phyloP scores from a whole-genome alignment of 2,888 invertebrate genomes.

The Smittia sp. region DNA sequence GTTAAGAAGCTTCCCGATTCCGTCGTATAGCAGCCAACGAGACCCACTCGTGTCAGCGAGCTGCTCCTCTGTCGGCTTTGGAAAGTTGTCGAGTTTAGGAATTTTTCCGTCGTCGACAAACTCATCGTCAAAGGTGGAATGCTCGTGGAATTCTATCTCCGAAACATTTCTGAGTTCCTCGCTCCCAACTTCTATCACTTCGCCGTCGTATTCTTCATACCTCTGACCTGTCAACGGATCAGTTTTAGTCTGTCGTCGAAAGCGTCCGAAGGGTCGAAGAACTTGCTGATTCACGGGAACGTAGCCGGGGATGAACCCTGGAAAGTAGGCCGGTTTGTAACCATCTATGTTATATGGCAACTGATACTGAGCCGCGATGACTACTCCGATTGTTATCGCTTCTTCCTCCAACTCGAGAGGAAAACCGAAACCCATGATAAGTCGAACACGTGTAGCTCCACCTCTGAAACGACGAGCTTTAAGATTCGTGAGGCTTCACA shows the following conservation, averaged over 20 bases:
- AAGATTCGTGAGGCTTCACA: too few species aligned
- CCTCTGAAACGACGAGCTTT: too few species aligned
- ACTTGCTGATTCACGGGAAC: not conserved
- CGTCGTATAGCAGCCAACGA: not conserved
- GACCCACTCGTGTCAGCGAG: constrained; percentile 9
- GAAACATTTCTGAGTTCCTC: not conserved
- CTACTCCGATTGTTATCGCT: constrained; percentile 43
- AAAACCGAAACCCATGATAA: constrained; percentile 42
- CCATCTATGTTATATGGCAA: constrained; percentile 21
- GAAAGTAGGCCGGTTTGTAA: not conserved
- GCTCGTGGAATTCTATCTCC: not conserved
- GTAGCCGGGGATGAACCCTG: not conserved
- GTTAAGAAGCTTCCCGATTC: not conserved
- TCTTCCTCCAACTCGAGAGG: constrained; percentile 43
- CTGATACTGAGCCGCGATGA: constrained; percentile 42
- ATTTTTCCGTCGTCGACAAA: not conserved
- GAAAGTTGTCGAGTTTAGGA: constrained; percentile 1
- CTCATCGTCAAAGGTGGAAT: not conserved
- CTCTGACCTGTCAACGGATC: not conserved
- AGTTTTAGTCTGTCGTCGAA: not conserved
- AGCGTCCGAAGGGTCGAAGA: not conserved
- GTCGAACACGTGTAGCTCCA: too few species aligned
- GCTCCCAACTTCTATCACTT: constrained; percentile 7
- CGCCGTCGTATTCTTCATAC: constrained; percentile 1
- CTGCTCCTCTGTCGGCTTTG: not conserved